Evolutionary conservation across 1,140 invertebrate species (phyloP).

Genomic region (Solen grandis): DNA sequence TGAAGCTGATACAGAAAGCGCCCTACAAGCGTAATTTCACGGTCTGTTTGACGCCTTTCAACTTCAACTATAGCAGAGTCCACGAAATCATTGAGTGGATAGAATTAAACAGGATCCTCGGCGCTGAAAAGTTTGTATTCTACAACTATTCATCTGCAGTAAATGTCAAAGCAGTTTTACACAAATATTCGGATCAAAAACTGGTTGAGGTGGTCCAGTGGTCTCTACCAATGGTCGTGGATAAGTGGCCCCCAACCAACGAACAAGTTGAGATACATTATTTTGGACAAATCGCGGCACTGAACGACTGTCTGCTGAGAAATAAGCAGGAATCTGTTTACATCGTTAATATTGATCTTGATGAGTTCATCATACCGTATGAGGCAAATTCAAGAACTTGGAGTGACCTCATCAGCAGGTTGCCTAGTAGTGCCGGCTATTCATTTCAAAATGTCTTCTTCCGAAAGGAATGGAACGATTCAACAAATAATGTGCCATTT

Average conservation of each 20-base stretch:
- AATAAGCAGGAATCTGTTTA: constrained; percentile 13
- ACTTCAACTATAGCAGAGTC: constrained; percentile 91
- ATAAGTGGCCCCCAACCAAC: too few relatives aligned
- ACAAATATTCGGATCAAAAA: constrained; percentile 84
- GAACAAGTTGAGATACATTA: constrained; percentile 11
- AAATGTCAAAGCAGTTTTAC: constrained; percentile 87
- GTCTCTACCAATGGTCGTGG: constrained; percentile 87
- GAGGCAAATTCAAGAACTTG: background rate
- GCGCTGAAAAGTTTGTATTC: constrained; percentile 93
- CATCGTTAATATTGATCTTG: constrained; percentile 28
- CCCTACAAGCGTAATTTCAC: constrained; percentile 83
- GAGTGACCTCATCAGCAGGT: background rate
- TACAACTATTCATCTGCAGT: constrained; percentile 94
- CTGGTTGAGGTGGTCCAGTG: constrained; percentile 91
- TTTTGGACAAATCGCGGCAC: constrained; percentile 32
- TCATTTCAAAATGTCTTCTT: too few relatives aligned
- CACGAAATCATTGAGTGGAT: constrained; percentile 94
- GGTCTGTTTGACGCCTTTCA: constrained; percentile 95
- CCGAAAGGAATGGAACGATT: too few relatives aligned
- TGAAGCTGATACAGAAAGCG: too few relatives aligned
- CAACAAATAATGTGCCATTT: too few relatives aligned
- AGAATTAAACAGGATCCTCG: constrained; percentile 92
- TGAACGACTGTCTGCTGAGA: constrained; percentile 40
- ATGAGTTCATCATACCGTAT: constrained; percentile 45
- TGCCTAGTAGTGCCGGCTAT: too few relatives aligned